Base-by-base conservation (phyloP, 2,888 invertebrate species). In the Drosophila rellima region DNA sequence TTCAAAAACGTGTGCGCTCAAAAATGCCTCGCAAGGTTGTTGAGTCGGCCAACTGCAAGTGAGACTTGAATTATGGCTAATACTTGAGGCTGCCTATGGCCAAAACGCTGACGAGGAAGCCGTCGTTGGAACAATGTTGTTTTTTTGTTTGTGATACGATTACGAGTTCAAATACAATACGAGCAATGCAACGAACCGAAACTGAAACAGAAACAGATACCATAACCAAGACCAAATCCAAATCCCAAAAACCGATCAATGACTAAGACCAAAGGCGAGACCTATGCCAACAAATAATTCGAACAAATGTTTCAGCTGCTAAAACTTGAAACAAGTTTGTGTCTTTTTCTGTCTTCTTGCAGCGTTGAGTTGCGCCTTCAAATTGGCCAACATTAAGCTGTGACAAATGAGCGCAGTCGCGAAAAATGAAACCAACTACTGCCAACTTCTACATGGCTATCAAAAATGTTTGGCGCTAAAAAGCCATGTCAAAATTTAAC, bases 401-500 rank as follows among this genome's bases (percentile, higher is more conserved):
- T 85, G 88, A 82, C 82, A 88, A 82, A 87, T 47, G 74, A 81
- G 81, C 67, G 57, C 52, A 64, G 78, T 55, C 50, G 78, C 23
- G 29, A 67, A 65, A 69, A 70, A 54, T 64, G 77, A 59, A 75
- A 70, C 51, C 45, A 64, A 55, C 57, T 51, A 59, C 8, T 37
- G 35, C 37, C 48, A 35, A 42, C 62, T 56, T 62, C 64, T 56
- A 39, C 31, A 61, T 31, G 37, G 70, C 68, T 44, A 70, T 52
- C 65, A 70, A 60, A 63, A 61, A 70, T 74, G 69, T 67, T 85
- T 80, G 74, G 79, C 81, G 84, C 71, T 81, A 76, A 88, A 81
- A 76, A 83, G 75, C 75, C 88, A 77, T 89, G 84, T 85, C 74
- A 81, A 79, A 83, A 85, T 89, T 89, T 85, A 89, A 77, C 88